Evolutionary conservation across 2,888 invertebrate genomes (phyloP), one percentile per base, ranked within the genome.

Genomic region (Athetis lepigone): DNA sequence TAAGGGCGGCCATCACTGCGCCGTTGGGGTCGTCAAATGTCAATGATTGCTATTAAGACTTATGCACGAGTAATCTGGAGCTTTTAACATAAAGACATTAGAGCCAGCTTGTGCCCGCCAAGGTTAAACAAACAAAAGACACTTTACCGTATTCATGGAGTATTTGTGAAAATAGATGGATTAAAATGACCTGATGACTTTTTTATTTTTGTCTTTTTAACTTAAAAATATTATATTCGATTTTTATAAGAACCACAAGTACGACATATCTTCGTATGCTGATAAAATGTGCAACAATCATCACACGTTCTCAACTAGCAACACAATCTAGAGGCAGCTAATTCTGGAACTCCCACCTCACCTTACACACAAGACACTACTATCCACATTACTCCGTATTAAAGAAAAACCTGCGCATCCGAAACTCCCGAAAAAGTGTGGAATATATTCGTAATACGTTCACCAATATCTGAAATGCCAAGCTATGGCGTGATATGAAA

Each of bases 381-480:
- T 47, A 55, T 43, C 50, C 50, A 61, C 65, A 63, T 73, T 68
- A 66, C 56, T 66, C 16, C 18, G 46, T 60, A 68, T 70, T 62
- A 60, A 18, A 70, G 51, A 49, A 77, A 70, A 76, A 77, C 49
- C 50, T 45, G 49, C 37, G n/a, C 52, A 29, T 55, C 59, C 50
- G 59, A 56, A 60, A 42, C 71, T 70, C 56, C 68, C 58, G 25
- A 66, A 80, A 83, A 86, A 83, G 75, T 80, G 82, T 78, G 71
- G 83, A 85, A 87, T 85, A 83, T 83, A 82, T 78, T 76, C 83
- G 81, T 85, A 84, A 86, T 88, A 86, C 76, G 80, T 87, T 87
- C 76, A 79, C 82, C 81, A 87, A 90, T 89, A 88, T 88, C 81
- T 83, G 86, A 84, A 89, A 88, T 85, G 85, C 83, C 85, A 82